These are phyloP conservation scores for Thamnophis sirtalis DNA, from an alignment of 2,113 vertebrate genomes.

Conservation along the genomic window DNA sequence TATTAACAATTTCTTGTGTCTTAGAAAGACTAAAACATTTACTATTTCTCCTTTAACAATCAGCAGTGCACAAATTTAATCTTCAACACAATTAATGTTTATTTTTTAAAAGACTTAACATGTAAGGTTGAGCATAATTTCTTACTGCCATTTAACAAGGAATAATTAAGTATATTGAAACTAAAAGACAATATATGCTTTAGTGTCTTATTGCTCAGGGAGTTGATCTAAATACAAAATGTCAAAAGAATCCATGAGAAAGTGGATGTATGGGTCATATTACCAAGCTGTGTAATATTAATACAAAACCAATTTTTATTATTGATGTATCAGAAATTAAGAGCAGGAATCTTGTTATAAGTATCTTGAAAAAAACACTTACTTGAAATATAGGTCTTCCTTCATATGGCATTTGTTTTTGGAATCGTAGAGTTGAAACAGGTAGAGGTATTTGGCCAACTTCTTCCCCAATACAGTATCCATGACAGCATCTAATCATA, in stretches of 20 bases:
- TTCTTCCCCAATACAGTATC: neutral
- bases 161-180: neutral
- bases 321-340: neutral
- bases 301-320: conserved; percentile 4
- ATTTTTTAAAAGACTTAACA: neutral
- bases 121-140: neutral
- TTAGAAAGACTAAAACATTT: neutral
- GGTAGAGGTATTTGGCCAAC: neutral
- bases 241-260: neutral
- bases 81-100: neutral
- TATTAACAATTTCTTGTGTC: neutral
- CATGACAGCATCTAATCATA: neutral
- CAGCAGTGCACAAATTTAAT: neutral
- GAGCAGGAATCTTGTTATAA: neutral
- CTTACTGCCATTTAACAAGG: neutral
- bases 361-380: neutral
- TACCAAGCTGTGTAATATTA: neutral
- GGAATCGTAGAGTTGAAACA: neutral
- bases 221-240: neutral
- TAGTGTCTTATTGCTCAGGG: neutral
- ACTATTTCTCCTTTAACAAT: neutral
- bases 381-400: neutral
- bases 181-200: neutral
- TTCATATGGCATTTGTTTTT: neutral
- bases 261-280: neutral